A percentile compares a stretch with the other conserved stretches of the same genome.
These are phyloP conservation scores for Pherbina coryleti DNA, from an alignment of 2,888 invertebrate genomes.

Conservation along the genomic window DNA sequence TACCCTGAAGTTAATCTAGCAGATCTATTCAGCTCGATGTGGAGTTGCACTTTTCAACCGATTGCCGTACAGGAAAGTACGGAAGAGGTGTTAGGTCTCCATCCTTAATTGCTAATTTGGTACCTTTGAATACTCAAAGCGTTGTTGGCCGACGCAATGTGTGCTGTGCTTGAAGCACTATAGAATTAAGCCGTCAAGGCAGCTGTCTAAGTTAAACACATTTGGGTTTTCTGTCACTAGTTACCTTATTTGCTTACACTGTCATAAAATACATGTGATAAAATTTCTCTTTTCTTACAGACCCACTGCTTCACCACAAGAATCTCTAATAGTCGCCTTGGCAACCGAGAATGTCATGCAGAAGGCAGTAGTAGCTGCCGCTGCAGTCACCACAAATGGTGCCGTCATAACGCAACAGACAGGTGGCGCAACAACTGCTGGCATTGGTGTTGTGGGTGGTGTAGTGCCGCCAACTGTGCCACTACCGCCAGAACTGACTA, in stretches of 20 bases:
- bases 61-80: too few relatives aligned
- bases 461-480: conserved; percentile 68
- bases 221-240: too few relatives aligned
- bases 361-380: conserved; percentile 64
- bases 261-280: not conserved
- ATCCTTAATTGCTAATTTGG: too few relatives aligned
- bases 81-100: too few relatives aligned
- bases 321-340: conserved; percentile 69
- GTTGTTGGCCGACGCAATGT: too few relatives aligned
- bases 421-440: conserved; percentile 51
- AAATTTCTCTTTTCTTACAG: conserved; percentile 43
- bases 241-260: not conserved
- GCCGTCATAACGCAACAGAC: conserved; percentile 63
- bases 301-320: conserved; percentile 61
- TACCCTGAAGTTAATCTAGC: too few relatives aligned
- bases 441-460: conserved; percentile 57
- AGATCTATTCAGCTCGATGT: too few relatives aligned
- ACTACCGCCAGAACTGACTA: conserved; percentile 81
- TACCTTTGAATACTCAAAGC: too few relatives aligned
- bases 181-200: too few relatives aligned
- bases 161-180: too few relatives aligned
- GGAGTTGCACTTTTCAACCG: too few relatives aligned
- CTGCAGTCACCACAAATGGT: conserved; percentile 61
- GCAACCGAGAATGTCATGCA: conserved; percentile 65
- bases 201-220: too few relatives aligned